Evolutionary conservation across 2,888 invertebrate genomes (phyloP).

Genomic region (Dryocosmus kuriphilus): DNA sequence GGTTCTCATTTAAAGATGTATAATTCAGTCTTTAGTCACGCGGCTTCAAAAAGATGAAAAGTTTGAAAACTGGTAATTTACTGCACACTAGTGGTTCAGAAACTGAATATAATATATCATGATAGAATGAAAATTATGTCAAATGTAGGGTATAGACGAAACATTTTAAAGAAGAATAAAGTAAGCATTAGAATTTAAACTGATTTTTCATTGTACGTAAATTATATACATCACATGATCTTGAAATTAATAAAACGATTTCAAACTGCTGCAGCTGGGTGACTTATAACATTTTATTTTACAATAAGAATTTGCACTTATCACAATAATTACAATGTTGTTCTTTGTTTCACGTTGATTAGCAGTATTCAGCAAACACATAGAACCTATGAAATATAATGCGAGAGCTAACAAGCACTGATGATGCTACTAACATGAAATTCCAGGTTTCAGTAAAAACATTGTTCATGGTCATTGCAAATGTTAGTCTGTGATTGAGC

Average conservation of each 20-base stretch:
- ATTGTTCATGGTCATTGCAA: neutral
- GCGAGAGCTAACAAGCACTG: constrained; percentile 23
- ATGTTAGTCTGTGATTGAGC: neutral
- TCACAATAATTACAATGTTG: neutral
- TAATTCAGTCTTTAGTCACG: neutral
- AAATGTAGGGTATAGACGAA: too few species aligned
- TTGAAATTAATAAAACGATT: too few species aligned
- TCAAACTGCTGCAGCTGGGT: neutral
- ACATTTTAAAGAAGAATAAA: too few species aligned
- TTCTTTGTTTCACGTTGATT: constrained; percentile 19
- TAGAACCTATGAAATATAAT: constrained; percentile 31
- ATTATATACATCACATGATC: too few species aligned
- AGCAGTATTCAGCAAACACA: constrained; percentile 18
- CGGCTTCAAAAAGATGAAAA: neutral
- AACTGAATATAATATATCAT: neutral
- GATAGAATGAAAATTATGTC: too few species aligned
- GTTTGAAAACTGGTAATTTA: constrained; percentile 4
- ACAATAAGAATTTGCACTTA: constrained; percentile 14
- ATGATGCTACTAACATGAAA: constrained; percentile 4
- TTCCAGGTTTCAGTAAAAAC: neutral
- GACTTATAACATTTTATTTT: neutral
- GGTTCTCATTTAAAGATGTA: neutral
- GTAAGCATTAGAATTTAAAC: too few species aligned
- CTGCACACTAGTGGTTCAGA: neutral
- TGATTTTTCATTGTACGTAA: too few species aligned